A percentile compares a stretch with the other conserved stretches of the same genome.
Conservation (phyloP, 2,888 invertebrate genomes). For the Acanthacorydalis orientalis region DNA sequence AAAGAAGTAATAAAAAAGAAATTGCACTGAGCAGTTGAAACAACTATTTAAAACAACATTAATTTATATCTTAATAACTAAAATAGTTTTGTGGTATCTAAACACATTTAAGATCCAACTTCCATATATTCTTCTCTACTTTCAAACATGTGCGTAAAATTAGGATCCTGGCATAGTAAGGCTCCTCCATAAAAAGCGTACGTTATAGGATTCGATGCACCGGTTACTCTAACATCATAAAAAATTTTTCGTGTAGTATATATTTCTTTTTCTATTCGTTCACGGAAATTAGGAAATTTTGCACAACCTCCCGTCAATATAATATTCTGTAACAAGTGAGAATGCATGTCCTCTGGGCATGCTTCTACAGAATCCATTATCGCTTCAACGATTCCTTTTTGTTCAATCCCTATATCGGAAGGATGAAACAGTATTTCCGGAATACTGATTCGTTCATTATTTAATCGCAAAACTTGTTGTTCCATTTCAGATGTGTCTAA, state of each 20-base stretch:
- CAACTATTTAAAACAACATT: too few relatives aligned
- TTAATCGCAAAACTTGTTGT: conserved; percentile 67
- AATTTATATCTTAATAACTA: too few relatives aligned
- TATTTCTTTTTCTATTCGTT: conserved; percentile 62
- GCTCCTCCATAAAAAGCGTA: conserved; percentile 86
- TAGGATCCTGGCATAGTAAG: conserved; percentile 50
- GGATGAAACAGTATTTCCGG: conserved; percentile 93
- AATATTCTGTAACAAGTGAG: conserved; percentile 67
- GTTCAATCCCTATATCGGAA: conserved; percentile 80
- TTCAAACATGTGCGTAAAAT: conserved; percentile 54
- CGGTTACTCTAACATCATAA: conserved; percentile 54
- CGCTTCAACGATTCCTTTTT: conserved; percentile 85
- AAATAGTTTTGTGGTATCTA: too few relatives aligned
- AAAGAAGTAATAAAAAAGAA: too few relatives aligned
- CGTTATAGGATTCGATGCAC: conserved; percentile 54
- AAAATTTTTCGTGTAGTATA: conserved; percentile 61
- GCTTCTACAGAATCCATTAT: conserved; percentile 58
- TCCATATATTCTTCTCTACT: conserved; percentile 82
- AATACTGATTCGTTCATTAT: conserved; percentile 86
- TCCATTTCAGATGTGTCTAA: conserved; percentile 30
- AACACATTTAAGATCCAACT: conserved; percentile 37
- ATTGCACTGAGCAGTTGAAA: too few relatives aligned
- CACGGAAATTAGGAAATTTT: conserved; percentile 68
- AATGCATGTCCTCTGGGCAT: conserved; percentile 57
- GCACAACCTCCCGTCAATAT: conserved; percentile 68